A percentile compares a stretch with the other conserved stretches of the same genome.
Evolutionary conservation across 2,797 vertebrate species (phyloP).

Genomic region (Alfaro cultratus): DNA sequence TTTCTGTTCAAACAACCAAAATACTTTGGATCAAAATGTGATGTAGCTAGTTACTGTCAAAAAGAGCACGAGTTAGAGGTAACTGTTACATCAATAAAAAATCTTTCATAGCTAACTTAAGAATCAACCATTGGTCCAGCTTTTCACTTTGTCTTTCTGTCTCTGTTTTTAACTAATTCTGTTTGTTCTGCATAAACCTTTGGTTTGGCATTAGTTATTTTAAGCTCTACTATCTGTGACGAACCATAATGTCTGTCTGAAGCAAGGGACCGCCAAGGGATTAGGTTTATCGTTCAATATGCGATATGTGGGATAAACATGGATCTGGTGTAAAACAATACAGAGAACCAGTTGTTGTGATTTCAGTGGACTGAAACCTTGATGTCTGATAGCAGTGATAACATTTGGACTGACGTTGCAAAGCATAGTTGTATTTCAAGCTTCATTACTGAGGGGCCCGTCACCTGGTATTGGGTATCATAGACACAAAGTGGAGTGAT

Average conservation of each 20-base stretch:
- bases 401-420: constrained; percentile 49
- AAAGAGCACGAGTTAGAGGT: neutral
- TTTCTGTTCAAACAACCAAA: neutral
- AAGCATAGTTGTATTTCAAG: constrained; percentile 32
- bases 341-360: constrained; percentile 43
- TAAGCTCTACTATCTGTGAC: constrained; percentile 53
- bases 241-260: constrained; percentile 58
- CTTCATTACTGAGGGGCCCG: constrained; percentile 51
- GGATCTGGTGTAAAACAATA: constrained; percentile 65
- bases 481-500: constrained; percentile 53
- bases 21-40: neutral
- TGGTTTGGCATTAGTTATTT: constrained; percentile 52
- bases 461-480: constrained; percentile 62
- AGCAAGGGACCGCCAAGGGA: constrained; percentile 39
- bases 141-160: constrained; percentile 1
- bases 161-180: neutral
- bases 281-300: constrained; percentile 47
- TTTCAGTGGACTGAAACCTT: constrained; percentile 49
- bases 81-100: neutral
- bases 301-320: constrained; percentile 44
- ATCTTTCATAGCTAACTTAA: neutral
- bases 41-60: neutral
- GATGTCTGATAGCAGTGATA: constrained; percentile 61
- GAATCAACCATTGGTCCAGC: neutral
- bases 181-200: constrained; percentile 8